Evolutionary conservation across 2,888 invertebrate species (phyloP), one percentile per base, ranked within the genome.

Genomic region (Oasisia sp.): DNA sequence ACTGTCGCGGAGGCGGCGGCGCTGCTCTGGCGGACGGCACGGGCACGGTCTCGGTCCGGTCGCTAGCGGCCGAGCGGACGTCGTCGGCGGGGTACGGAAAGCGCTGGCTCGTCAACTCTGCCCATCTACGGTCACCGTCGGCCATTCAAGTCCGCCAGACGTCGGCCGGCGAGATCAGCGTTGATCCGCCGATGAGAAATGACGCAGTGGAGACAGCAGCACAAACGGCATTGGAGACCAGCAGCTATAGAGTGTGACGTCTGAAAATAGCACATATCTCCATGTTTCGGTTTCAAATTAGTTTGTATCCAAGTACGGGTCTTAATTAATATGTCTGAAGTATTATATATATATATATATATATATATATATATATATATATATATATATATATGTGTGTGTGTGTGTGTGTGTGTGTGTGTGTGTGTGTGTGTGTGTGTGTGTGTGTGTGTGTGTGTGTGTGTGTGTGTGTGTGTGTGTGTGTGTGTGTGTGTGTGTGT

Each of bases 81-180:
- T 74, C 27, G 74, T 74, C 27, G 38, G 38, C 38, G 38, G 38
- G 38, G 74, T 74, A 74, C 74, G 74, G 74, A 27, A 27, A 27
- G 27, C n/a, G 74, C n/a, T 74, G 74, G 19, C 27, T 74, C 74
- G 74, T 74, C 74, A 74, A 74, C 74, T 74, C 27, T 19, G 74
- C 74, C 74, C 74, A 74, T 74, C 74, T 74, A 74, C 74, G 74
- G 74, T 74, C 27, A 19, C 74, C 74, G 74, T 74, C 74, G 74
- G 74, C 74, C 74, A 74, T 74, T 74, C 19, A 74, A 74, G 74
- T 74, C 74, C 74, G 74, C 74, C 74, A 74, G 74, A 74, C 3
- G 27, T 74, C 27, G 7, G 74, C n/a, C 27, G 7, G 74, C n/a
- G 27, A 74, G 74, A 74, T 74, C 74, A 74, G 27, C 74, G 27